A percentile compares a stretch with the other conserved stretches of the same genome.
These are phyloP conservation scores for Torymus texanus DNA, from an alignment of 2,888 invertebrate species.

Conservation along the genomic window DNA sequence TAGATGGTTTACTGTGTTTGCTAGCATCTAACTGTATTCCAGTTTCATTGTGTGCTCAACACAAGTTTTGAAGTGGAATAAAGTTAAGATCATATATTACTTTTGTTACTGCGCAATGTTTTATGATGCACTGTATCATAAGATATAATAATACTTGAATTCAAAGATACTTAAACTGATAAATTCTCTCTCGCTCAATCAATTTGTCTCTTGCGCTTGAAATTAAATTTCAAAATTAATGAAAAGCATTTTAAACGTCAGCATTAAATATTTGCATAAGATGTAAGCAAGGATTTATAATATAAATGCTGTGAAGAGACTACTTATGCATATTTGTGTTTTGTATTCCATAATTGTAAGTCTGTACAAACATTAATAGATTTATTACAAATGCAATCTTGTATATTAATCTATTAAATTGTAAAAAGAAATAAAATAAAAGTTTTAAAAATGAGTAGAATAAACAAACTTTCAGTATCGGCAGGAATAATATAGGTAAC, in stretches of 20 bases:
- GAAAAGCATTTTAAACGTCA: neutral
- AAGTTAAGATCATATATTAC: neutral
- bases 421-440: constrained; percentile 17
- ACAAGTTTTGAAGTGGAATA: constrained; percentile 28
- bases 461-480: constrained; percentile 62
- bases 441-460: constrained; percentile 44
- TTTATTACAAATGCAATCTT: neutral
- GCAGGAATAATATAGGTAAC: constrained; percentile 64
- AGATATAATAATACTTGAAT: constrained; percentile 6
- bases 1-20: neutral
- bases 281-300: too few species aligned
- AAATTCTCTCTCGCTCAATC: constrained; percentile 51
- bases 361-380: neutral
- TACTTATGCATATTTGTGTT: too few species aligned
- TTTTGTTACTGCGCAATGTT: too few species aligned
- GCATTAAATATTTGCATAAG: neutral
- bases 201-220: constrained; percentile 50
- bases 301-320: too few species aligned
- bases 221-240: constrained; percentile 20
- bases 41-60: too few species aligned
- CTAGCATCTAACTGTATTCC: too few species aligned
- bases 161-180: constrained; percentile 10
- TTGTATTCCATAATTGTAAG: neutral
- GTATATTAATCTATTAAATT: constrained; percentile 21
- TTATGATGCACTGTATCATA: neutral